phyloP scores from a whole-genome alignment of 1,140 invertebrate species.

The Eriosoma lanigerum region DNA sequence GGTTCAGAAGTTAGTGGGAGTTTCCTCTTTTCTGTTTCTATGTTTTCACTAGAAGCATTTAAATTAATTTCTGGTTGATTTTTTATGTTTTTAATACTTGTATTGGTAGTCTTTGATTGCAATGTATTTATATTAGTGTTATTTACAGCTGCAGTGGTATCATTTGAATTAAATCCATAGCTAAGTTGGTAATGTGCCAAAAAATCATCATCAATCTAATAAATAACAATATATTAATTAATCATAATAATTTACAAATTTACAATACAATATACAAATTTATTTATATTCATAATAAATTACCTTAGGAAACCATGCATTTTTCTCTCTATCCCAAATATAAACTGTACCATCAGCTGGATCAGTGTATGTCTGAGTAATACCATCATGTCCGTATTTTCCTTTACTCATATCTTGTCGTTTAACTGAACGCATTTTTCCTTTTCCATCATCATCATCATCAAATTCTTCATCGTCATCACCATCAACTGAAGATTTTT shows the following conservation, averaged over 20 bases:
- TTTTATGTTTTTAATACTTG: neutral
- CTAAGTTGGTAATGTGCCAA: constrained; percentile 93
- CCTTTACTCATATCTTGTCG: constrained; percentile 59
- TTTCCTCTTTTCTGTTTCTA: constrained; percentile 59
- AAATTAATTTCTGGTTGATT: constrained; percentile 20
- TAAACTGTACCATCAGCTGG: constrained; percentile 81
- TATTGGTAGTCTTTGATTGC: neutral
- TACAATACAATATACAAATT: too few species aligned
- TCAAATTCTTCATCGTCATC: constrained; percentile 56
- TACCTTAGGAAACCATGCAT: constrained; percentile 94
- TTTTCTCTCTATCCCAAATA: constrained; percentile 87
- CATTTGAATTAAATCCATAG: constrained; percentile 73
- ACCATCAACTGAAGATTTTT: constrained; percentile 41
- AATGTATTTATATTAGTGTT: constrained; percentile 55
- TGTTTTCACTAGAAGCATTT: constrained; percentile 51
- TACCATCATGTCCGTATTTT: constrained; percentile 72
- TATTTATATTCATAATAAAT: constrained; percentile 12
- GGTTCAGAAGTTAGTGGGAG: constrained; percentile 61
- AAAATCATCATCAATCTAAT: constrained; percentile 92
- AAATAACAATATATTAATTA: neutral
- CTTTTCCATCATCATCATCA: constrained; percentile 55
- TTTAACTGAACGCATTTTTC: constrained; percentile 55
- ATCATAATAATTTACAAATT: too few species aligned
- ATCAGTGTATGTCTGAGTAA: constrained; percentile 81
- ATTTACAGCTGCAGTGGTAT: constrained; percentile 52